Evolutionary conservation across 2,797 vertebrate genomes (phyloP), one percentile per base, ranked within the genome.

Genomic region (Macropodus opercularis): DNA sequence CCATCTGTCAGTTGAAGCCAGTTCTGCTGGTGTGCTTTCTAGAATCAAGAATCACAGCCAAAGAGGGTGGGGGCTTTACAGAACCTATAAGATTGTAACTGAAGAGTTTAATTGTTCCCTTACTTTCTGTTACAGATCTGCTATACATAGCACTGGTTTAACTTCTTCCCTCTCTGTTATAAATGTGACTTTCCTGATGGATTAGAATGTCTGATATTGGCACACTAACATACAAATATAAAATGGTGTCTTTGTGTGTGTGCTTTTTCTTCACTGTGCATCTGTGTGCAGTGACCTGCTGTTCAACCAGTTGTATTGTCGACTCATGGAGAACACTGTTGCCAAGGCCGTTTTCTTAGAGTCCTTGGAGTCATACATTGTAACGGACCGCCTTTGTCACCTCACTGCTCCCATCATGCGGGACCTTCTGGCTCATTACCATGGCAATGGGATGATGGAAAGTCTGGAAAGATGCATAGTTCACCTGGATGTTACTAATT

Each of bases 401-500:
- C 92, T 99, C 53, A 95, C 96, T 43, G 92, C 96, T 0, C 94
- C 95, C 63, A 92, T 98, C 72, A 96, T 98, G 95, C 95, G 92
- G 85, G 96, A 98, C 69, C 92, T 98, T 36, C 91, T 98, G 21
- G 90, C 94, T 75, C 96, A 98, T 88, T 98, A 97, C 85, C 96
- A 96, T 86, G 93, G 95, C 75, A 96, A 93, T 6, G 94, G 93
- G 18, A 91, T 95, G 90, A 92, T 99, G 96, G 95, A 96, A 64
- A 96, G 94, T 22, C 90, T 99, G 80, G 97, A 98, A 89, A 93
- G 95, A 72, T 97, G 96, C 65, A 94, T 99, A 56, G 95, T 99
- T 10, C 97, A 98, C 72, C 95, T 98, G 92, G 97, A 99, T 77
- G 92, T 98, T 75, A 98, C 97, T 64, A 98, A 95, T 69, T 91